Evolutionary conservation across 2,888 invertebrate genomes (phyloP).

Genomic region (Serrognathus titanus): DNA sequence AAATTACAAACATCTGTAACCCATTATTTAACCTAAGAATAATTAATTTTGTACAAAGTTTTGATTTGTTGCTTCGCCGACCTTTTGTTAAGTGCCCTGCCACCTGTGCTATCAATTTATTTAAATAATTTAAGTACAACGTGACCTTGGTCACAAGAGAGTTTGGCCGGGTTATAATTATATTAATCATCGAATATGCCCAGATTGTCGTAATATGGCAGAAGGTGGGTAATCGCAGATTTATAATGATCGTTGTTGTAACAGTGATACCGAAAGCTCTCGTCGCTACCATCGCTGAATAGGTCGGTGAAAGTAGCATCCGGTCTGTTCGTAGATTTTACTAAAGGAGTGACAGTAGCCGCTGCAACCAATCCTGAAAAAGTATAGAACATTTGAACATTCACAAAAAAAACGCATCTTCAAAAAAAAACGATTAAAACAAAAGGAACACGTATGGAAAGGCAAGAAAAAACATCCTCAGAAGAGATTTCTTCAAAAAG

Average conservation of each 20-base stretch:
- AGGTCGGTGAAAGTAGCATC: slow-evolving; percentile 41
- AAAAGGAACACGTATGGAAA: not conserved
- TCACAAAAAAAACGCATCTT: not conserved
- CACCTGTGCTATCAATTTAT: no score
- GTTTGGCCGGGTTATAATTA: not conserved
- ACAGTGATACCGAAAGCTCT: slow-evolving; percentile 38
- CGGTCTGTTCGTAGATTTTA: slow-evolving; percentile 34
- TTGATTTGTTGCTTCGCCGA: no score
- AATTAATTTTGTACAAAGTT: no score
- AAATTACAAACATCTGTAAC: no score
- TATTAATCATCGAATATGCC: slow-evolving; percentile 27
- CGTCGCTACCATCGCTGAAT: slow-evolving; percentile 31
- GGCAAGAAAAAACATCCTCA: not conserved
- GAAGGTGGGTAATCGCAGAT: slow-evolving; percentile 35
- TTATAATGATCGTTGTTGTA: slow-evolving; percentile 39
- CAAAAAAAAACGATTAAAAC: no score
- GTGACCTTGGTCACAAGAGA: slow-evolving; percentile 24
- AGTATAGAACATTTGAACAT: not conserved
- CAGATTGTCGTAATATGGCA: slow-evolving; percentile 39
- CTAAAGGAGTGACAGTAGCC: slow-evolving; percentile 39
- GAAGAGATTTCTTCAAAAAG: not conserved
- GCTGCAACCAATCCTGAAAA: slow-evolving; percentile 36
- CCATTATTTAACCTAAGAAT: no score
- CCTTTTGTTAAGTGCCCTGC: no score
- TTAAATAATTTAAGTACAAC: not conserved